phyloP scores from a whole-genome alignment of 2,888 invertebrate species.

The Synanthedon myopaeformis region DNA sequence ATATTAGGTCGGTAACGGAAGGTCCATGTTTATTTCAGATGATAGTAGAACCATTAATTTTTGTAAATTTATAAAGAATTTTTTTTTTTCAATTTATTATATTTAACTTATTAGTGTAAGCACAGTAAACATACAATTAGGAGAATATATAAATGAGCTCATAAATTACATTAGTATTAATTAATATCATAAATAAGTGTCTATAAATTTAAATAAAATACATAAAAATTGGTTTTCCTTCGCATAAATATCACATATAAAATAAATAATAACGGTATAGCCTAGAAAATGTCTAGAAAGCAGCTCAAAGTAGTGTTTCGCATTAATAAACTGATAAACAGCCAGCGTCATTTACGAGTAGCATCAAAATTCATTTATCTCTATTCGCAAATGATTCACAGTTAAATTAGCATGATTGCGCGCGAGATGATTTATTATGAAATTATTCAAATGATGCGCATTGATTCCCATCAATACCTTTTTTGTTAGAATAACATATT shows the following conservation, averaged over 20 bases:
- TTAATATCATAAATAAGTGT: too few species aligned
- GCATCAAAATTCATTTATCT: conserved; percentile 17
- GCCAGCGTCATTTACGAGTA: background rate
- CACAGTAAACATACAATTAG: too few species aligned
- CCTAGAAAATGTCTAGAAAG: background rate
- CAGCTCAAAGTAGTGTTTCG: background rate
- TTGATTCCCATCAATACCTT: conserved; percentile 44
- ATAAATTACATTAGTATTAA: too few species aligned
- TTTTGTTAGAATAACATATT: conserved; percentile 49
- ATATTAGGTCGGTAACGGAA: too few species aligned
- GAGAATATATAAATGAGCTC: too few species aligned
- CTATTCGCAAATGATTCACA: conserved; percentile 19
- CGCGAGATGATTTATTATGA: conserved; percentile 39
- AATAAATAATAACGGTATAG: background rate
- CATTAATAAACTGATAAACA: background rate
- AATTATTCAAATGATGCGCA: conserved; percentile 47
- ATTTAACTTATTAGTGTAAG: too few species aligned
- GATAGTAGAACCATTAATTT: too few species aligned
- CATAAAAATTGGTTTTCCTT: too few species aligned
- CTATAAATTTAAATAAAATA: too few species aligned
- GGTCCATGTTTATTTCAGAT: too few species aligned
- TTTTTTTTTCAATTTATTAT: too few species aligned
- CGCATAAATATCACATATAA: background rate
- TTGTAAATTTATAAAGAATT: too few species aligned
- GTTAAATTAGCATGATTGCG: conserved; percentile 34